Conservation (phyloP, 92 coral and sea anemone genomes). For the Actinostola sp. region DNA sequence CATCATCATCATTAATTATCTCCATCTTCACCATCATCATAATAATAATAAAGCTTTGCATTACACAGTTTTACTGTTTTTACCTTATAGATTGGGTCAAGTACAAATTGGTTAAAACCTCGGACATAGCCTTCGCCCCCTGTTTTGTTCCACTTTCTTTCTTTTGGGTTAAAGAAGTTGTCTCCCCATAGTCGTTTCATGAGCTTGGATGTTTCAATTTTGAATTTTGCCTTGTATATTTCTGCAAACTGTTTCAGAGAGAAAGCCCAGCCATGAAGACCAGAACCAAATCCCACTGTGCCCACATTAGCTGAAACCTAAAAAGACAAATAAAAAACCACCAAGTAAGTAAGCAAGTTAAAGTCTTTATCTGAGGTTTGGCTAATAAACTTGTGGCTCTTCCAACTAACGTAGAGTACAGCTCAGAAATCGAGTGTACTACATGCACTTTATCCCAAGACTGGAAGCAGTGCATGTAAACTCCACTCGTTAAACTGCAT, state of each 20-base stretch:
- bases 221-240: constrained; percentile 80
- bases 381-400: no score
- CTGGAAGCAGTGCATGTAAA: no score
- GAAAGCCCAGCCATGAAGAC: constrained; percentile 99
- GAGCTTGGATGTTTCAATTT: constrained; percentile 80
- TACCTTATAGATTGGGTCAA: constrained; percentile 96
- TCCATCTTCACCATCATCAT: no score
- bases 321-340: background rate
- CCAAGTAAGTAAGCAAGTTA: background rate
- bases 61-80: background rate
- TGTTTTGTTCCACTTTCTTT: constrained; percentile 78
- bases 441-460: no score
- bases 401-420: no score
- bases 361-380: no score
- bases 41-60: no score
- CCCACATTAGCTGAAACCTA: constrained; percentile 86
- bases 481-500: no score
- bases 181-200: constrained; percentile 95
- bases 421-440: no score
- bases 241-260: constrained; percentile 93
- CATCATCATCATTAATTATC: no score
- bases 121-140: constrained; percentile 68
- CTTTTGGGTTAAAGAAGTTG: constrained; percentile 72
- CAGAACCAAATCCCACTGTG: constrained; percentile 98
- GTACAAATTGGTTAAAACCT: constrained; percentile 87